Percentiles rank a stretch among this genome's conserved stretches.
Evolutionary conservation across 2,888 invertebrate genomes (phyloP).

Genomic region (Punctoribates punctum): DNA sequence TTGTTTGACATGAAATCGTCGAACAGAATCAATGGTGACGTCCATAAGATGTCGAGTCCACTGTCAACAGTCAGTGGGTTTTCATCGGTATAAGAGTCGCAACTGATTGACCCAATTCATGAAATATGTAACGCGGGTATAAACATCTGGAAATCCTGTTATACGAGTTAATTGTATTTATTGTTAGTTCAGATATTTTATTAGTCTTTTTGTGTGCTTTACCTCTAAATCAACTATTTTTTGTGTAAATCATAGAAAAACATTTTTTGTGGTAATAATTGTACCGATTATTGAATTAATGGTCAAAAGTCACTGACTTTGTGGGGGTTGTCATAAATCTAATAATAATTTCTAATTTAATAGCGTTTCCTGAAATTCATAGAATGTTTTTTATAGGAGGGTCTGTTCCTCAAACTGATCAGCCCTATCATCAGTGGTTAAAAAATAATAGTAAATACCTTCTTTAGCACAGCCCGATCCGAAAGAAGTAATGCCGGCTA

Average conservation of each 20-base stretch:
- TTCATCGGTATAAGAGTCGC: conserved; percentile 32
- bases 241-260: too few relatives aligned
- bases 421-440: background rate
- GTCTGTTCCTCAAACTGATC: too few relatives aligned
- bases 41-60: too few relatives aligned
- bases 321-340: background rate
- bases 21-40: too few relatives aligned
- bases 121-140: conserved; percentile 44
- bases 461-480: conserved; percentile 85
- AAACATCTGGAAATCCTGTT: conserved; percentile 45
- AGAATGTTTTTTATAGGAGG: too few relatives aligned
- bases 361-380: too few relatives aligned
- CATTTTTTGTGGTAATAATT: background rate
- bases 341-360: background rate
- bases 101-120: conserved; percentile 45
- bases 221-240: background rate
- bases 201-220: background rate
- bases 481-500: conserved; percentile 83
- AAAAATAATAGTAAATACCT: conserved; percentile 55
- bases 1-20: too few relatives aligned
- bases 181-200: conserved; percentile 5
- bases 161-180: conserved; percentile 16
- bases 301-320: background rate
- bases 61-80: too few relatives aligned
- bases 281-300: background rate